phyloP scores from a whole-genome alignment of 2,888 invertebrate genomes.

The Spilosoma lubricipeda region DNA sequence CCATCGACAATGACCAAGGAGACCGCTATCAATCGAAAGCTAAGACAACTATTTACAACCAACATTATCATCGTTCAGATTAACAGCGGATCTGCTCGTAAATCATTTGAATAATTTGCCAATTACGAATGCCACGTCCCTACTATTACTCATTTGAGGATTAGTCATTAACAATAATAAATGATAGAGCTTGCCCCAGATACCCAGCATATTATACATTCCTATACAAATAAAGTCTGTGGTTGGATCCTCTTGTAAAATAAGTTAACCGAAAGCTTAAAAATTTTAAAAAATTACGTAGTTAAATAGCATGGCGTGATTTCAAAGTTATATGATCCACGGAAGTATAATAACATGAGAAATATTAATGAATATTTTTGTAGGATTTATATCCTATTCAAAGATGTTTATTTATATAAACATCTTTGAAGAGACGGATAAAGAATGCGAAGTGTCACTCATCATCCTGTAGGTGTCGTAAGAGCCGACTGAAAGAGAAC shows the following conservation, averaged over 20 bases:
- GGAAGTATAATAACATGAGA: no score
- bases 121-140: slow-evolving; percentile 73
- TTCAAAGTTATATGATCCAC: no score
- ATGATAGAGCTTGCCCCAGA: slow-evolving; percentile 69
- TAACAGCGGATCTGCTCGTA: slow-evolving; percentile 63
- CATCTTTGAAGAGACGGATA: no score
- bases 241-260: background rate
- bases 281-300: background rate
- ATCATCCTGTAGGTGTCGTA: no score
- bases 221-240: slow-evolving; percentile 3
- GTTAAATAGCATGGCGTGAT: no score
- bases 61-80: slow-evolving; percentile 68
- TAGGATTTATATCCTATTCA: no score
- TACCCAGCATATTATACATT: slow-evolving; percentile 21
- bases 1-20: background rate
- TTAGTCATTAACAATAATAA: slow-evolving; percentile 83
- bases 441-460: no score
- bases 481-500: no score
- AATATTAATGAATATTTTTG: no score
- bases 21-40: slow-evolving; percentile 36
- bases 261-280: background rate
- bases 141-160: slow-evolving; percentile 78
- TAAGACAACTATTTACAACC: slow-evolving; percentile 60
- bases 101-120: slow-evolving; percentile 81
- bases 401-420: no score